A percentile compares a stretch with the other conserved stretches of the same genome.
These are phyloP conservation scores for Amphipyra tragopoginis DNA, from an alignment of 2,888 invertebrate genomes.

Conservation along the genomic window DNA sequence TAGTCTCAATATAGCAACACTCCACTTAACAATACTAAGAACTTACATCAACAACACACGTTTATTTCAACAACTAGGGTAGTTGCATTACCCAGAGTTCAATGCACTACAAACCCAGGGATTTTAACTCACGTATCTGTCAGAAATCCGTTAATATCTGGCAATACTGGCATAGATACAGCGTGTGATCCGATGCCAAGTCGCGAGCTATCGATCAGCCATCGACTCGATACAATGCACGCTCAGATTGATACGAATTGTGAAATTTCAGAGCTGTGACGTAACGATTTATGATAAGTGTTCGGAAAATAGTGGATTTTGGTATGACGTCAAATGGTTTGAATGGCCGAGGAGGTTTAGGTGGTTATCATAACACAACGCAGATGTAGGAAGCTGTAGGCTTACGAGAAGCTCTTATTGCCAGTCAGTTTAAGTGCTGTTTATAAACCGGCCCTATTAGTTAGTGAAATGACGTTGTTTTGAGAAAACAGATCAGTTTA, in stretches of 20 bases:
- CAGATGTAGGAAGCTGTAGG: background rate
- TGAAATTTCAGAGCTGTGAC: constrained; percentile 38
- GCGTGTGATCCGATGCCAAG: constrained; percentile 58
- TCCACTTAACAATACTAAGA: constrained; percentile 5
- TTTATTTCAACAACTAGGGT: constrained; percentile 44
- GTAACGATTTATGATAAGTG: constrained; percentile 44
- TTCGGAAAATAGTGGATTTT: constrained; percentile 10
- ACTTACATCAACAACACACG: constrained; percentile 22
- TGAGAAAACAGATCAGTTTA: no score
- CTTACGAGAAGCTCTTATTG: background rate
- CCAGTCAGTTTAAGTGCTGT: no score
- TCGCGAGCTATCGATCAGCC: constrained; percentile 44
- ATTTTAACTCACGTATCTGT: constrained; percentile 48
- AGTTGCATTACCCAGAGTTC: constrained; percentile 43
- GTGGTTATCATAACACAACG: constrained; percentile 15
- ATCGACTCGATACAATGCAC: constrained; percentile 50
- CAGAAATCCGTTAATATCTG: constrained; percentile 54
- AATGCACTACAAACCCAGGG: constrained; percentile 43
- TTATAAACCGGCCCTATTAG: no score
- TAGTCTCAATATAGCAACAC: background rate
- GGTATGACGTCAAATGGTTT: constrained; percentile 41
- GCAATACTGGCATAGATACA: constrained; percentile 54
- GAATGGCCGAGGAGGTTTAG: constrained; percentile 3
- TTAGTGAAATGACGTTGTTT: no score
- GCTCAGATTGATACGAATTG: constrained; percentile 45